These are phyloP conservation scores for Lophochroa leadbeateri DNA, from an alignment of 2,113 vertebrate species.

Conservation along the genomic window DNA sequence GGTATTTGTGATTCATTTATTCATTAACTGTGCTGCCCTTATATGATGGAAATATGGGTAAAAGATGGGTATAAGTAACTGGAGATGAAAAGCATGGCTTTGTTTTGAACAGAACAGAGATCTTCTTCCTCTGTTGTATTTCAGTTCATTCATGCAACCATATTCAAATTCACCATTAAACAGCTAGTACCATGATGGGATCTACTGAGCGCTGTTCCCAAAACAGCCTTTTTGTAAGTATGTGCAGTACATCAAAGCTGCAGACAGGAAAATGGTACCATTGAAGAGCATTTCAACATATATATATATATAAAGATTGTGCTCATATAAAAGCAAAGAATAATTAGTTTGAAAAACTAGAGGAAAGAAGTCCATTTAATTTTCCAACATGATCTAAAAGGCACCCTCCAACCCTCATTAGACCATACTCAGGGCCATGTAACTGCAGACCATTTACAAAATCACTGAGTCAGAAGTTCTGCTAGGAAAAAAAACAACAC, in stretches of 20 bases:
- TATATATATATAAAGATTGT: not conserved
- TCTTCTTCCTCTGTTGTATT: not conserved
- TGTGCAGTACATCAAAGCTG: not conserved
- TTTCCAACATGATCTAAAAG: not conserved
- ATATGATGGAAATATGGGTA: not conserved
- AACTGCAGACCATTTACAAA: slow-evolving; percentile 4
- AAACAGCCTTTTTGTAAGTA: not conserved
- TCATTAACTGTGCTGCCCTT: not conserved
- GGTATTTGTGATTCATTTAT: not conserved
- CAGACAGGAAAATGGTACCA: not conserved
- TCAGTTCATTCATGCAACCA: not conserved
- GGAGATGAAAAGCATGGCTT: not conserved
- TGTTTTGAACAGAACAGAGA: not conserved
- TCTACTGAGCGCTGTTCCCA: not conserved
- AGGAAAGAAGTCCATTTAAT: not conserved
- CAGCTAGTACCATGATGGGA: not conserved
- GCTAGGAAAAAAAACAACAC: not conserved
- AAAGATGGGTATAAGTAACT: not conserved
- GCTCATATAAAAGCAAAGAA: not conserved
- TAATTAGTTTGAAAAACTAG: not conserved
- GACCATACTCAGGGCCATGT: not conserved
- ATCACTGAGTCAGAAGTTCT: not conserved
- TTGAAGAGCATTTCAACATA: not conserved
- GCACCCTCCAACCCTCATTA: not conserved
- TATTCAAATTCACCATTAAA: not conserved